Conservation (phyloP, 2,797 vertebrate genomes). For the Eutrigla gurnardus region DNA sequence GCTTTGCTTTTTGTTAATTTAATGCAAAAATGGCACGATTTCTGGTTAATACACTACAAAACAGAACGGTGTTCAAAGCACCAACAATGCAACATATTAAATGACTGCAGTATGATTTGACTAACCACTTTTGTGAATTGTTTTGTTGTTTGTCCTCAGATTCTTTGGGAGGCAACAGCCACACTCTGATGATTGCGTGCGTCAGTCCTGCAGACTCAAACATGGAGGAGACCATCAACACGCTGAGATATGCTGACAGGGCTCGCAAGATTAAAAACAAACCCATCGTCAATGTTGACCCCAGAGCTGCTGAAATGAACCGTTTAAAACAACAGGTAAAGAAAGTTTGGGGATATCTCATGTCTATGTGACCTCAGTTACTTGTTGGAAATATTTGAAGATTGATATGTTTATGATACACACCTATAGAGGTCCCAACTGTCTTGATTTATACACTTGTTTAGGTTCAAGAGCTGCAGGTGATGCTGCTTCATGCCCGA, state of each 20-base stretch:
- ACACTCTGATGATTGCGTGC: constrained; percentile 97
- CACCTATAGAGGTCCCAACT: neutral
- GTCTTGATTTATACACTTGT: constrained; percentile 13
- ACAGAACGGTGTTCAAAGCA: neutral
- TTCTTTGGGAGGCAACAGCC: constrained; percentile 96
- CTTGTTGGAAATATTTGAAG: neutral
- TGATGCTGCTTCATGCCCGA: constrained; percentile 92
- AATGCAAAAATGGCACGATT: neutral
- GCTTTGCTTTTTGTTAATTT: neutral
- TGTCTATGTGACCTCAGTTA: neutral
- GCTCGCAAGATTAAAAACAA: constrained; percentile 99
- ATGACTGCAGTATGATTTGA: neutral
- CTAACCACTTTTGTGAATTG: neutral
- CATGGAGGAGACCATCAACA: constrained; percentile 97
- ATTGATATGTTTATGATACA: neutral
- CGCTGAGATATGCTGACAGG: constrained; percentile 94
- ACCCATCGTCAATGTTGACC: constrained; percentile 92
- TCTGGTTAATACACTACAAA: neutral
- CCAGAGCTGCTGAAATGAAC: constrained; percentile 89
- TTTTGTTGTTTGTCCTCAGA: constrained; percentile 78
- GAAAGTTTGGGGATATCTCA: neutral
- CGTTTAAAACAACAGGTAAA: constrained; percentile 92
- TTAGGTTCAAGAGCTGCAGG: constrained; percentile 95
- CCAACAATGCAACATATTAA: neutral
- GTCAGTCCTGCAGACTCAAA: constrained; percentile 97